Evolutionary conservation across 2,888 invertebrate genomes (phyloP).

Genomic region (Nyleta sp.): DNA sequence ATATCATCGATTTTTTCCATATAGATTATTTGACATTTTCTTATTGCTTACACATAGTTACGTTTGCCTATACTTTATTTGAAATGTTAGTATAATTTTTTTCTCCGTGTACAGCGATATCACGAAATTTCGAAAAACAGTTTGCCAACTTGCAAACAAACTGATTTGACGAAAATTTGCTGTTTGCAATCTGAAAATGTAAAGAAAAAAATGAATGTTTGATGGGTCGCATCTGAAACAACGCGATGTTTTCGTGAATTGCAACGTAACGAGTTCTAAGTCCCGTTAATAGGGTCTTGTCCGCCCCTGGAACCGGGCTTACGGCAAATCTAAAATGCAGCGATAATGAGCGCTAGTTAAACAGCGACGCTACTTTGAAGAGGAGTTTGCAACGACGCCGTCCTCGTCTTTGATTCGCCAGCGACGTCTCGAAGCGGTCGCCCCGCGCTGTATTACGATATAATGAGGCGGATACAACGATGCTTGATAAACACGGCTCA

Average conservation of each 20-base stretch:
- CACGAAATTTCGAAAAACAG: too few species aligned
- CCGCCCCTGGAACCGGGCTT: conserved; percentile 47
- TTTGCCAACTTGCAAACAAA: too few species aligned
- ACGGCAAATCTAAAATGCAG: conserved; percentile 74
- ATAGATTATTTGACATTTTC: too few species aligned
- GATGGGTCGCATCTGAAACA: too few species aligned
- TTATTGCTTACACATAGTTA: too few species aligned
- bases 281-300: conserved; percentile 49
- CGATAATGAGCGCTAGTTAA: conserved; percentile 77
- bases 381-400: conserved; percentile 45
- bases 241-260: conserved; percentile 22
- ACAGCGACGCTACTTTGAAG: conserved; percentile 66
- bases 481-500: conserved; percentile 52
- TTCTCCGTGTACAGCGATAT: too few species aligned
- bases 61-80: too few species aligned
- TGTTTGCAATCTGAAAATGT: too few species aligned
- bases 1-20: too few species aligned
- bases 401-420: conserved; percentile 41
- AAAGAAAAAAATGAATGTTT: too few species aligned
- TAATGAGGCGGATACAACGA: conserved; percentile 56
- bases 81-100: too few species aligned
- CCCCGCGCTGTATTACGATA: conserved; percentile 45
- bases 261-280: conserved; percentile 35
- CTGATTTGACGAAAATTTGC: too few species aligned
- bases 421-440: conserved; percentile 38